Percentiles rank a stretch among this genome's conserved stretches.
Conservation (phyloP, 1,140 invertebrate genomes). For the Grapholita molesta region DNA sequence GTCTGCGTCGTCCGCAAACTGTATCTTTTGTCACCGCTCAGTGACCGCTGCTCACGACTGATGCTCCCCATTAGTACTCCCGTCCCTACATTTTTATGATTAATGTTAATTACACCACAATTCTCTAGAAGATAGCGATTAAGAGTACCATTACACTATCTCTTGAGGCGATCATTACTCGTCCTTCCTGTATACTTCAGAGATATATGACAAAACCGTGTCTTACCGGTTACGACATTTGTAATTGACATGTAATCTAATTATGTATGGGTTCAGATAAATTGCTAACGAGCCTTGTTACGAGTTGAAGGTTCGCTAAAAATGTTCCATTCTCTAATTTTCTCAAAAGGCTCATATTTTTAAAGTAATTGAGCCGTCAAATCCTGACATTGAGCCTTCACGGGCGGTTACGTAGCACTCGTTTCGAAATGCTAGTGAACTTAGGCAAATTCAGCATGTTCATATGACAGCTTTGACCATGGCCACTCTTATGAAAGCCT, state of each 20-base stretch:
- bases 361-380: conserved; percentile 29
- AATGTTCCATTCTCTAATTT: conserved; percentile 11
- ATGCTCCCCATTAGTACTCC: conserved; percentile 53
- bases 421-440: conserved; percentile 8
- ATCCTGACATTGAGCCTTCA: conserved; percentile 19
- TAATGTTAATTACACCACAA: conserved; percentile 65
- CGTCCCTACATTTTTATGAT: conserved; percentile 53
- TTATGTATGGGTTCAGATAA: background rate
- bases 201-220: background rate
- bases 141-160: conserved; percentile 47
- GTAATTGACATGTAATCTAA: background rate
- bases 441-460: background rate
- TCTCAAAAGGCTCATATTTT: conserved; percentile 18
- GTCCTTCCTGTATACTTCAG: conserved; percentile 34
- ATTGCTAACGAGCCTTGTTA: conserved; percentile 22
- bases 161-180: conserved; percentile 46
- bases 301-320: conserved; percentile 18
- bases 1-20: conserved; percentile 38
- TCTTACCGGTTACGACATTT: background rate
- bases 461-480: background rate
- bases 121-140: conserved; percentile 50
- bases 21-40: conserved; percentile 35
- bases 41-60: conserved; percentile 31
- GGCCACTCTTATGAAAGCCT: background rate
- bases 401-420: conserved; percentile 17